phyloP scores from a whole-genome alignment of 2,797 vertebrate species.

The Dicrostonyx torquatus region DNA sequence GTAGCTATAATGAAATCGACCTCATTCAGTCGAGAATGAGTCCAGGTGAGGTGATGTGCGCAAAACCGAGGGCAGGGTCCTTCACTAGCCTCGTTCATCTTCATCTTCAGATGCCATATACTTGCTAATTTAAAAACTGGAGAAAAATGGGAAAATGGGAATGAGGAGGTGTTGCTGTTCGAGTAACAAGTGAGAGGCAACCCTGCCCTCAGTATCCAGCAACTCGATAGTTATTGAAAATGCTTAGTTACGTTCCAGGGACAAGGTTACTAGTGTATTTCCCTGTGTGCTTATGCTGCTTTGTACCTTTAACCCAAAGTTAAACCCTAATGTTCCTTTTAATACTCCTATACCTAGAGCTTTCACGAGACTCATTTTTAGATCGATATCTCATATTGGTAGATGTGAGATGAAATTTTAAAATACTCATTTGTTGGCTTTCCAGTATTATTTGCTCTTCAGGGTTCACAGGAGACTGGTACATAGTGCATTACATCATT shows the following conservation, averaged over 20 bases:
- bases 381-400: neutral
- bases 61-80: neutral
- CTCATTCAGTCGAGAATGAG: neutral
- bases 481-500: neutral
- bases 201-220: neutral
- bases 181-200: too few species aligned
- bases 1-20: neutral
- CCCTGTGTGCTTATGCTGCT: neutral
- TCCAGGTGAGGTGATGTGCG: neutral
- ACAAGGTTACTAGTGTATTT: neutral
- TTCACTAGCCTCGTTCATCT: neutral
- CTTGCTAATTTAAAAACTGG: neutral
- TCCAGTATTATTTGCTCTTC: neutral
- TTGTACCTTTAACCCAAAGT: conserved; percentile 40
- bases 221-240: neutral
- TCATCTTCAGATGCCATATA: neutral
- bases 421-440: neutral
- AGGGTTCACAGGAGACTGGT: neutral
- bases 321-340: neutral
- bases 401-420: conserved; percentile 11
- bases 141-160: neutral
- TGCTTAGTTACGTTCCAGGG: neutral
- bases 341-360: neutral
- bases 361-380: neutral
- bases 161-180: neutral